Conservation (phyloP, 2,888 invertebrate genomes). For the Scotopteryx bipunctaria region DNA sequence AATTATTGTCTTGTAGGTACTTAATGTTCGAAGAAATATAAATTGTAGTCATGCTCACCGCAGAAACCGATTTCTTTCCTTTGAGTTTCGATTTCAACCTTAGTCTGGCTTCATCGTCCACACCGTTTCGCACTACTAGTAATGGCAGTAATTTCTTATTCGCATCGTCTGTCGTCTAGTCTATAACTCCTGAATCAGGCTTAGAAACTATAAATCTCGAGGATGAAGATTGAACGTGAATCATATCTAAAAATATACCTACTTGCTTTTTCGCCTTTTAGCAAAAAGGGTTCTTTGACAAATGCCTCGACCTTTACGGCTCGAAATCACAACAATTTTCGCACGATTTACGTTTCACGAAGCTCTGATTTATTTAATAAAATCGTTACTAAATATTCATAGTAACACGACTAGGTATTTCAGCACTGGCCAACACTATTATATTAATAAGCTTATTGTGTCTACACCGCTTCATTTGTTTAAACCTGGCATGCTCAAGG, state of each 20-base stretch:
- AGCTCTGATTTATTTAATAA: constrained; percentile 13
- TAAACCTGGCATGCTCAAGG: constrained; percentile 16
- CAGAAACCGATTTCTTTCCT: constrained; percentile 19
- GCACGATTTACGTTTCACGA: too few relatives aligned
- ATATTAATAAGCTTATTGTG: constrained; percentile 10
- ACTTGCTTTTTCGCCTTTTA: constrained; percentile 16
- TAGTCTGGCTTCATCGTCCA: constrained; percentile 22
- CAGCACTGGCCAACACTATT: constrained; percentile 8
- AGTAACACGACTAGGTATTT: constrained; percentile 7
- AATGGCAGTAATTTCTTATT: constrained; percentile 39
- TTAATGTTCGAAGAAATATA: constrained; percentile 1
- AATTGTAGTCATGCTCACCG: constrained; percentile 14
- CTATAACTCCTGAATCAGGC: constrained; percentile 41
- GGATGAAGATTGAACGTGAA: constrained; percentile 41
- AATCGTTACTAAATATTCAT: constrained; percentile 7
- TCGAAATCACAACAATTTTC: constrained; percentile 24
- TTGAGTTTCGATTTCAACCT: constrained; percentile 11
- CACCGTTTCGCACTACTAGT: constrained; percentile 31
- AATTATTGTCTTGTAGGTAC: too few relatives aligned
- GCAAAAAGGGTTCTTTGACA: constrained; percentile 27
- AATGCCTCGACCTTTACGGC: constrained; percentile 26
- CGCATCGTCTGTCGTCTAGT: constrained; percentile 34
- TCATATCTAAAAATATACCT: constrained; percentile 36
- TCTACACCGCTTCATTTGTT: constrained; percentile 17
- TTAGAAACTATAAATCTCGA: constrained; percentile 36